Percentiles rank a stretch among this genome's conserved stretches.
phyloP scores from a whole-genome alignment of 1,140 invertebrate species.

The Chlorops oryzae region DNA sequence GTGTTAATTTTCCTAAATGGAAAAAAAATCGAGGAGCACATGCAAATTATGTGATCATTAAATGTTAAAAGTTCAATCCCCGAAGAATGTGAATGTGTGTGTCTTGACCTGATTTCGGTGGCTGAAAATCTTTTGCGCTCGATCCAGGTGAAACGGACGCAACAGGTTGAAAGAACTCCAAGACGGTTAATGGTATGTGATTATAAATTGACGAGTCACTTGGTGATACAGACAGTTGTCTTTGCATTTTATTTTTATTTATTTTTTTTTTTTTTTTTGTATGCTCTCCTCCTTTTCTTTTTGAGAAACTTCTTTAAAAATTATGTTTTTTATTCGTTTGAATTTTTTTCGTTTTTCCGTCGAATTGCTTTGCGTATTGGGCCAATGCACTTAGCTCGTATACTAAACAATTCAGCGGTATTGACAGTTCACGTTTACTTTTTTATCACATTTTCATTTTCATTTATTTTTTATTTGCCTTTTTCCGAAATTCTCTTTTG shows the following conservation, averaged over 20 bases:
- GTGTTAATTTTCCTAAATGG: conserved; percentile 6
- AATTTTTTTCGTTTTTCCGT: no score
- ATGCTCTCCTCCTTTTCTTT: background rate
- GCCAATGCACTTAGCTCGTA: background rate
- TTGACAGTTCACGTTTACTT: background rate
- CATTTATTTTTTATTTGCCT: no score
- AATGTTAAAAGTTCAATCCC: conserved; percentile 1
- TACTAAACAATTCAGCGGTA: background rate
- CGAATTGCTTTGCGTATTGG: background rate
- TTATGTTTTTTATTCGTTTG: conserved; percentile 10
- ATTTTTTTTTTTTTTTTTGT: background rate
- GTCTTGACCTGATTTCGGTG: conserved; percentile 6
- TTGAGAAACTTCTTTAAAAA: background rate
- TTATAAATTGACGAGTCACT: conserved; percentile 20
- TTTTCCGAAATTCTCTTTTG: no score
- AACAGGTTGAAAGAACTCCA: conserved; percentile 41
- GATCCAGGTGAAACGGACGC: conserved; percentile 7
- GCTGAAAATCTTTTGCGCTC: conserved; percentile 5
- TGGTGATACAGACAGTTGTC: background rate
- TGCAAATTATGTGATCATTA: background rate
- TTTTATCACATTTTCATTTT: no score
- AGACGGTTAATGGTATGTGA: conserved; percentile 41
- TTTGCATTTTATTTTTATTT: conserved; percentile 13
- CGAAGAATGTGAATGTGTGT: conserved; percentile 3
- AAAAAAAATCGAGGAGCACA: background rate